Evolutionary conservation across 1,140 invertebrate genomes (phyloP), one percentile per base, ranked within the genome.

Genomic region (Drosophila lini): DNA sequence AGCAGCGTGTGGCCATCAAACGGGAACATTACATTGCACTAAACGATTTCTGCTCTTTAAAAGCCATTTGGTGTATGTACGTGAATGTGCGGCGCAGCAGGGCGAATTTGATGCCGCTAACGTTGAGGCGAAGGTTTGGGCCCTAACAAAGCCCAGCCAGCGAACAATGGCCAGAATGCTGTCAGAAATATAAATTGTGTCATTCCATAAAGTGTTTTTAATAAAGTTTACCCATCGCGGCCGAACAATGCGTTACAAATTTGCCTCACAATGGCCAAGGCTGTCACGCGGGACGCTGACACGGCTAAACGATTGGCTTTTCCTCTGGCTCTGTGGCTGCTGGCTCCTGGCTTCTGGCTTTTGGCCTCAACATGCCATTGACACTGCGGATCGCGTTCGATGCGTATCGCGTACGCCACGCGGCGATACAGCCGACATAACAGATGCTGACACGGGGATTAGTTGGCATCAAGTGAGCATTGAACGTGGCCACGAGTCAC

Each of bases 231-330:
- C 62, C 58, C 75, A 77, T 77, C 55, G 44, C 62, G 70, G 32
- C 58, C 41, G 25, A 67, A 86, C 83, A 86, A 86, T 88, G 71
- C 67, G 76, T 55, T 83, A 80, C 83, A 86, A 88, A 86, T 76
- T 86, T 86, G 80, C 64, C 38, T 59, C 59, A 85, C 82, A 86
- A 85, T 86, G 65, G 79, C 55, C 63, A 16, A n/a, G 50, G 67
- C 34, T 57, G 22, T 57, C 32, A 53, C 52, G 45, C 11, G 67
- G 47, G 63, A 56, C 8, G 38, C 50, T 47, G 73, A 61, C 73
- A 50, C 42, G 52, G 63, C 62, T 77, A 77, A 77, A 77, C 63
- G 74, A 45, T 77, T 59, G 55, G 70, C 73, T 45, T 50, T 61
- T 58, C 34, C 40, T 25, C 50, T 45, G 44, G 53, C 68, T 50